Evolutionary conservation across 92 coral and sea anemone species (phyloP).

Genomic region (Actinernus sp.): DNA sequence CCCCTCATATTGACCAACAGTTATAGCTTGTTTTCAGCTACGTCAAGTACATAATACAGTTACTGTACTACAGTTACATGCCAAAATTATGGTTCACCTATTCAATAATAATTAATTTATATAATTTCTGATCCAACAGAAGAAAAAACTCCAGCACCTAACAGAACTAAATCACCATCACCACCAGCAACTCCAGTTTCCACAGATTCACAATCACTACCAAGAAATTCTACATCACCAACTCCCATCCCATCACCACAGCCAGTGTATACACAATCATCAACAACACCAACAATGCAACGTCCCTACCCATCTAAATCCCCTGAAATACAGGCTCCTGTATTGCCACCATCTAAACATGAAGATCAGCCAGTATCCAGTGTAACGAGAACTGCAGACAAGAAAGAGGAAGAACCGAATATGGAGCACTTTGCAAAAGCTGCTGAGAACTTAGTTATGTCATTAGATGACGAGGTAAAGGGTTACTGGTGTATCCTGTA

Average conservation of each 20-base stretch:
- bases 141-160: conserved; percentile 14
- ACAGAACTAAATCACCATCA: conserved; percentile 8
- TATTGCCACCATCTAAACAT: not conserved
- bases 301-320: conserved; percentile 15
- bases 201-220: too few relatives aligned
- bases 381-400: conserved; percentile 5
- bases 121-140: too few relatives aligned
- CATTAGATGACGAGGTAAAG: conserved; percentile 90
- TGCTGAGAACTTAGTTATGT: conserved; percentile 92
- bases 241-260: conserved; percentile 2
- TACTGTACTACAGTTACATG: too few relatives aligned
- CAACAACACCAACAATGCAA: conserved; percentile 1
- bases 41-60: too few relatives aligned
- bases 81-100: too few relatives aligned
- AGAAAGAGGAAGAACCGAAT: conserved; percentile 75
- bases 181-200: conserved; percentile 3
- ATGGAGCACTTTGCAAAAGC: conserved; percentile 92
- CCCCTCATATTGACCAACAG: too few relatives aligned
- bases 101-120: too few relatives aligned
- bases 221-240: conserved; percentile 22
- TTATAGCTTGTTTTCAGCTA: too few relatives aligned
- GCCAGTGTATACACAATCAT: conserved; percentile 11
- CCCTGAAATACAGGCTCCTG: not conserved
- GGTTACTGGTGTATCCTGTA: not conserved
- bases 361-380: not conserved